phyloP scores from a whole-genome alignment of 35 echinoderm and acorn worm genomes.

The Apostichopus parvimensis region DNA sequence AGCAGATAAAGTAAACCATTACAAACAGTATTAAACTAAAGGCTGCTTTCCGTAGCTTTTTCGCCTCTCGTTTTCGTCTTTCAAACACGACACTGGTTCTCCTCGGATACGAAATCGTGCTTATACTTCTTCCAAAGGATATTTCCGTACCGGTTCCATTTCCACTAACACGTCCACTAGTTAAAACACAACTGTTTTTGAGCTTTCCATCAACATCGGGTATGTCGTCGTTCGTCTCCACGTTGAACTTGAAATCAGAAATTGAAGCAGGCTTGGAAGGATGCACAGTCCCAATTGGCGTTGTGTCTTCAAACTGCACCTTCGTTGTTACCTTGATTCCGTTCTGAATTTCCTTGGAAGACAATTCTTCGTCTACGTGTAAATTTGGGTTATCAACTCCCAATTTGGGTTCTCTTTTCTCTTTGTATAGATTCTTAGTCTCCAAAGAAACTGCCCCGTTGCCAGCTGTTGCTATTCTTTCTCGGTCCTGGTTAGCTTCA shows the following conservation, averaged over 20 bases:
- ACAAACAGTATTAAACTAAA: constrained; percentile 24
- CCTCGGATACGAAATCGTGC: background rate
- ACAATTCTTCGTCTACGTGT: background rate
- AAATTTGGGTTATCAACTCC: background rate
- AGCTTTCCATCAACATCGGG: too few relatives aligned
- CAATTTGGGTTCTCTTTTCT: background rate
- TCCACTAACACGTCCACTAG: background rate
- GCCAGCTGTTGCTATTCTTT: too few relatives aligned
- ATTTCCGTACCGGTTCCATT: background rate
- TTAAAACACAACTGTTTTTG: too few relatives aligned
- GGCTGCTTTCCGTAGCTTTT: constrained; percentile 18
- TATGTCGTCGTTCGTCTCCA: too few relatives aligned
- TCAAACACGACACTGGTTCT: background rate
- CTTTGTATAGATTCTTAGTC: background rate
- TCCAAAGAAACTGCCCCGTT: background rate
- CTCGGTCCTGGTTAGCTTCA: too few relatives aligned
- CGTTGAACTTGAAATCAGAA: too few relatives aligned
- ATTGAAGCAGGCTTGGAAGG: background rate
- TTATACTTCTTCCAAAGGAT: background rate
- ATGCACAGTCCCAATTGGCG: background rate
- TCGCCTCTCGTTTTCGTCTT: background rate
- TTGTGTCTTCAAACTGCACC: background rate
- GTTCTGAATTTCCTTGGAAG: background rate
- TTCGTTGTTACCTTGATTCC: background rate
- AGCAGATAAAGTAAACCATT: constrained; percentile 18